These are phyloP conservation scores for Protophormia terraenovae DNA, from an alignment of 2,888 invertebrate genomes.

Conservation along the genomic window DNA sequence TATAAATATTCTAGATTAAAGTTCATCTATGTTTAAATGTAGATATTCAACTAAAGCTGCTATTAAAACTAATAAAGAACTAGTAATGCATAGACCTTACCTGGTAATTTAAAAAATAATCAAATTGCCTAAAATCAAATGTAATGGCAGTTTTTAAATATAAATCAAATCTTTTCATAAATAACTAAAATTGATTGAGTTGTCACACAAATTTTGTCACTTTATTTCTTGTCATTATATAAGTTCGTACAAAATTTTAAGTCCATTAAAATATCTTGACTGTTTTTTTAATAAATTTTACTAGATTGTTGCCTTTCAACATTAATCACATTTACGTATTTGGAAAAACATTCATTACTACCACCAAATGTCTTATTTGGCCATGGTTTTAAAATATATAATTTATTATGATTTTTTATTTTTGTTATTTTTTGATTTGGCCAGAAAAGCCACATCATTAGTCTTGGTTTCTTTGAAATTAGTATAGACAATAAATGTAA, in stretches of 20 bases:
- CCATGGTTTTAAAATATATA: conserved; percentile 31
- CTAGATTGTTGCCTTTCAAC: conserved; percentile 23
- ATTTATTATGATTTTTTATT: conserved; percentile 28
- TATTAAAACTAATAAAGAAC: too few relatives aligned
- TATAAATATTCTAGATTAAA: too few relatives aligned
- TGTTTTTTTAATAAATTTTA: conserved; percentile 23
- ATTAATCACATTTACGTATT: conserved; percentile 39
- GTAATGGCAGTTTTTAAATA: too few relatives aligned
- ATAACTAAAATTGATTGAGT: conserved; percentile 41
- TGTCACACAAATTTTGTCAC: conserved; percentile 43
- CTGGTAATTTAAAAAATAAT: too few relatives aligned
- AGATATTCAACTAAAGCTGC: too few relatives aligned
- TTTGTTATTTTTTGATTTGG: background rate
- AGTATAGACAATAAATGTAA: conserved; percentile 53
- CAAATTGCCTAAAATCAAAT: too few relatives aligned
- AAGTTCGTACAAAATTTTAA: too few relatives aligned
- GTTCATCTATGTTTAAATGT: too few relatives aligned
- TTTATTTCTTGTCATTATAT: background rate
- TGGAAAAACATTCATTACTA: conserved; percentile 4
- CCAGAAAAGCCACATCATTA: conserved; percentile 38
- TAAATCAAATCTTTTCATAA: background rate
- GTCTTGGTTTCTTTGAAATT: conserved; percentile 42
- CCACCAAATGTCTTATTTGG: conserved; percentile 50
- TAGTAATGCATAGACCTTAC: too few relatives aligned
- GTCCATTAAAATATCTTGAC: conserved; percentile 34